phyloP scores from a whole-genome alignment of 2,113 vertebrate genomes.

The Coregonus clupeaformis region DNA sequence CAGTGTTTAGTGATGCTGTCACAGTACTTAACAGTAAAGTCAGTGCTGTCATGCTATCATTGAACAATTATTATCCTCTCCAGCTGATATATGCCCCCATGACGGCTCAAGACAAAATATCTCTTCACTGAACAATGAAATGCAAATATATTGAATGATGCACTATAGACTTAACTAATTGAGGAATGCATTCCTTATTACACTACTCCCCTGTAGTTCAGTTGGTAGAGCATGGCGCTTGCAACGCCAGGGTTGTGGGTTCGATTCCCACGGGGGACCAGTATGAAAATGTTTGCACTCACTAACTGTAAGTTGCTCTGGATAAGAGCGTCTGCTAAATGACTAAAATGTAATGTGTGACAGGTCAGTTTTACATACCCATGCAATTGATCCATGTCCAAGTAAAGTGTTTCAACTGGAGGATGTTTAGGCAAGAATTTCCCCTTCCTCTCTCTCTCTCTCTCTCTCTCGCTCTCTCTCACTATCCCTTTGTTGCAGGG shows the following conservation, averaged over 20 bases:
- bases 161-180: too few species aligned
- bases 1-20: not conserved
- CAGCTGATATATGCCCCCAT: not conserved
- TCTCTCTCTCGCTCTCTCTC: not conserved
- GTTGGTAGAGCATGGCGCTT: too few species aligned
- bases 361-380: not conserved
- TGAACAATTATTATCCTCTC: not conserved
- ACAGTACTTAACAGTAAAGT: too few species aligned
- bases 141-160: not conserved
- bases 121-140: not conserved
- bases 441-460: not conserved
- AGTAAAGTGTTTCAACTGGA: not conserved
- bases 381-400: not conserved
- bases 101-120: not conserved
- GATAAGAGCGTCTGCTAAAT: too few species aligned
- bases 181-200: too few species aligned
- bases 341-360: too few species aligned
- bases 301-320: too few species aligned
- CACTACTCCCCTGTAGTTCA: too few species aligned
- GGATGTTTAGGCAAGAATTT: not conserved
- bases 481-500: constrained; percentile 38
- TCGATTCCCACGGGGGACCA: too few species aligned
- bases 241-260: too few species aligned
- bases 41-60: not conserved
- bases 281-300: too few species aligned